A percentile compares a stretch with the other conserved stretches of the same genome.
Evolutionary conservation across 2,797 vertebrate genomes (phyloP).

Genomic region (Ctenopoma kingsleyae): DNA sequence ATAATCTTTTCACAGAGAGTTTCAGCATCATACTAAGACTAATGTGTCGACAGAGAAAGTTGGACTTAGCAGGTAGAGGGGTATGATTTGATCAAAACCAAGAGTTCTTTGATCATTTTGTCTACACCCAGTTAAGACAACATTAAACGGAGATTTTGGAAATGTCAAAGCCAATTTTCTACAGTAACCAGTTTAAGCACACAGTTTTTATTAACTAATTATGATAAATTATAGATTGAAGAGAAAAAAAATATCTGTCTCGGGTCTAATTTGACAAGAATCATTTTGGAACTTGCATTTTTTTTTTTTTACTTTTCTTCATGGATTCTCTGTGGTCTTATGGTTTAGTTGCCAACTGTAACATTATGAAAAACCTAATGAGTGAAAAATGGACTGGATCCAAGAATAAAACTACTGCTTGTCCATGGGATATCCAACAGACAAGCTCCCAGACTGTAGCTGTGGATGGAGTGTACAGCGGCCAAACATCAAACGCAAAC

Average conservation of each 20-base stretch:
- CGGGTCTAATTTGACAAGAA: too few relatives aligned
- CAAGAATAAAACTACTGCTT: conserved; percentile 9
- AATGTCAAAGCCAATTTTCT: background rate
- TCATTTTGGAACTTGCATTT: too few relatives aligned
- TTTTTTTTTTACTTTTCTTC: background rate
- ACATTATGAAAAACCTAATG: background rate
- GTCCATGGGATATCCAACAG: conserved; percentile 7
- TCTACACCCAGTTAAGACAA: background rate
- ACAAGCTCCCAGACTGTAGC: conserved; percentile 12
- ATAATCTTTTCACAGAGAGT: background rate
- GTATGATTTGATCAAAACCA: background rate
- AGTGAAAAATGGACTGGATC: background rate
- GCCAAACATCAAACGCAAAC: conserved; percentile 23
- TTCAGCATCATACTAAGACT: background rate
- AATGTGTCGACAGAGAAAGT: background rate
- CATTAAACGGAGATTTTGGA: background rate
- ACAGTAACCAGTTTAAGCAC: too few relatives aligned
- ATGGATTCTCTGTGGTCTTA: background rate
- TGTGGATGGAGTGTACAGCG: background rate
- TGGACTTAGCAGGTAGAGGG: background rate
- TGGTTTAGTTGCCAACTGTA: background rate
- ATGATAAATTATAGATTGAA: too few relatives aligned
- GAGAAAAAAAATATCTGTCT: too few relatives aligned
- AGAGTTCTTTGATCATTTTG: background rate
- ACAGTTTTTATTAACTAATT: too few relatives aligned